A percentile compares a stretch with the other conserved stretches of the same genome.
phyloP scores from a whole-genome alignment of 2,888 invertebrate species.

The Andrena flavipes region DNA sequence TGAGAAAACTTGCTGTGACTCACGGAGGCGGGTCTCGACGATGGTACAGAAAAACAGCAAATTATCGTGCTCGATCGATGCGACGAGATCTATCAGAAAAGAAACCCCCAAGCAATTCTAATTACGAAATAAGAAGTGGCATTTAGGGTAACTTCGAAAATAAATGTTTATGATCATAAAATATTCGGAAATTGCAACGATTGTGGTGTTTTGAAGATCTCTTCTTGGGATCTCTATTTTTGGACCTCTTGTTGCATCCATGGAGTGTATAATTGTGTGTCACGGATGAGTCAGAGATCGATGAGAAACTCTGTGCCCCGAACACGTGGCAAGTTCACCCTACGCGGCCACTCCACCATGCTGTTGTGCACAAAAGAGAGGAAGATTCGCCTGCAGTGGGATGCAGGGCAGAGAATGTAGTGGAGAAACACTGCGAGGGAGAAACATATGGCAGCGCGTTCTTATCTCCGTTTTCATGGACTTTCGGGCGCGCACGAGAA shows the following conservation, averaged over 20 bases:
- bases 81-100: neutral
- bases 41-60: slow-evolving; percentile 33
- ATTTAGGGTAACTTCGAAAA: too few species aligned
- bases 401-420: neutral
- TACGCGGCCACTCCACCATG: neutral
- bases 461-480: slow-evolving; percentile 57
- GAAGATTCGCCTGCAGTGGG: slow-evolving; percentile 22
- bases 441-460: slow-evolving; percentile 52
- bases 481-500: slow-evolving; percentile 25
- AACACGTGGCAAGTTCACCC: slow-evolving; percentile 51
- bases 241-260: neutral
- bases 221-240: neutral
- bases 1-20: slow-evolving; percentile 49
- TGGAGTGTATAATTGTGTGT: slow-evolving; percentile 16
- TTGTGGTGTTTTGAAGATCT: neutral
- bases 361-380: slow-evolving; percentile 5
- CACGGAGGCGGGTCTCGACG: slow-evolving; percentile 7
- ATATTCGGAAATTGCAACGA: neutral
- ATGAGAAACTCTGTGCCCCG: slow-evolving; percentile 42
- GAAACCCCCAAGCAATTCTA: too few species aligned
- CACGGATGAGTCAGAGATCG: slow-evolving; percentile 18
- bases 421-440: slow-evolving; percentile 34
- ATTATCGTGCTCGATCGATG: slow-evolving; percentile 18
- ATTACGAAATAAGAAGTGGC: too few species aligned
- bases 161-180: neutral